Base-by-base conservation (phyloP, 2,113 vertebrate genomes). In the Alethe castanea region DNA sequence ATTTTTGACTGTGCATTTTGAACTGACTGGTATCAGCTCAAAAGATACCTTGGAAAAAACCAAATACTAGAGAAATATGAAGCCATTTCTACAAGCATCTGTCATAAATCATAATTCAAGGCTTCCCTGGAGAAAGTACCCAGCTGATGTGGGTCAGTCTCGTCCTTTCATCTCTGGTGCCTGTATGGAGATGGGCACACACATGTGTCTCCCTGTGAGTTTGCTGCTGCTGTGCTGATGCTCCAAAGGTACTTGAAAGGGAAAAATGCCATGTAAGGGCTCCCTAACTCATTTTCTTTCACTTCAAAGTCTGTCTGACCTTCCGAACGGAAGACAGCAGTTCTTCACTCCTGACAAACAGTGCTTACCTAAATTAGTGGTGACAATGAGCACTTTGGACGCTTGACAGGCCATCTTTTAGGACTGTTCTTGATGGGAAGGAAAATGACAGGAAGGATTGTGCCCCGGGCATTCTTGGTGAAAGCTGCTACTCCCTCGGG, bases 1-100 rank as follows among this genome's bases (percentile, higher is more conserved):
- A 64, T 64, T 92, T 95, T 95, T 83, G 56, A 38, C 61, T 52
- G n/a, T 26, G 3, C 10, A 78, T 88, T 73, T 77, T 86, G 31
- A 82, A 77, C 33, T 0, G 0, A 57, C 35, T 53, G 64, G 45
- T 60, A 87, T 70, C 78, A 61, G 54, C 57, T 88, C 18, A 64
- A 88, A 64, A 88, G 79, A 38, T 45, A 78, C 40, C 36, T 67
- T 57, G 44, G 18, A 25, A 47, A 81, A 86, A 93, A 65, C 0
- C 8, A 92, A 83, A 81, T 82, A 31, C 22, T 36, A 83, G 88
- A 90, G 76, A 88, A 78, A 78, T 26, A 45, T 1, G 1, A 64
- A 74, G 66, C 71, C n/a, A 14, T 77, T 92, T 84, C 42, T 53
- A 31, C 45, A 80, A 71, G 35, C 19, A 71, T 28, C 25, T 65